A percentile compares a stretch with the other conserved stretches of the same genome.
phyloP scores from a whole-genome alignment of 2,888 invertebrate species.

The Aphodius sticticus region DNA sequence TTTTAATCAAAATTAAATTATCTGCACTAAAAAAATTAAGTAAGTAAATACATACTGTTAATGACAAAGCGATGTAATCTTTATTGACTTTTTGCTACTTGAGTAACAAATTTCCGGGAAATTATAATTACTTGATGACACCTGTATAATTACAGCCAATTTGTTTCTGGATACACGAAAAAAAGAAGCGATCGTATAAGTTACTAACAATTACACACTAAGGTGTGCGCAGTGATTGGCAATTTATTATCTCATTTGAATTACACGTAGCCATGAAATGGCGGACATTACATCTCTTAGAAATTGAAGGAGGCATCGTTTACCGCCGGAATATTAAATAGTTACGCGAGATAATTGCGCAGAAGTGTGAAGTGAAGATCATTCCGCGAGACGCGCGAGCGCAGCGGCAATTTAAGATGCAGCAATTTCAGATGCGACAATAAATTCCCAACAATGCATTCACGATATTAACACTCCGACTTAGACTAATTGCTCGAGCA shows the following conservation, averaged over 20 bases:
- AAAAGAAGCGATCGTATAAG: background rate
- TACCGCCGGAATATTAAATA: background rate
- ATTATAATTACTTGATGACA: background rate
- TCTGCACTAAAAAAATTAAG: background rate
- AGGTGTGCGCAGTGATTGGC: background rate
- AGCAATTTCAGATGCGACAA: background rate
- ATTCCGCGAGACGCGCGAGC: background rate
- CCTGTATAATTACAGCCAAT: background rate
- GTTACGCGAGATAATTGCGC: background rate
- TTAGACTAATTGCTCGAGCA: background rate
- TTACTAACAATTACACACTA: background rate
- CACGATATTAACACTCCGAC: slow-evolving; percentile 4
- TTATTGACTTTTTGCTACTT: background rate
- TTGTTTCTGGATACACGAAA: background rate
- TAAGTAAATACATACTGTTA: background rate
- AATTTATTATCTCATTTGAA: slow-evolving; percentile 4
- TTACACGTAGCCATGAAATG: background rate
- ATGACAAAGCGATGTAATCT: background rate
- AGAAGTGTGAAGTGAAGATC: background rate
- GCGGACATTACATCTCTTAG: background rate
- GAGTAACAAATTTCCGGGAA: background rate
- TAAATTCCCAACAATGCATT: slow-evolving; percentile 4
- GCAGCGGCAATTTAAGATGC: slow-evolving; percentile 4
- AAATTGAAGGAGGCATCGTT: background rate
- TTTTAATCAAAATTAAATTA: background rate